Conservation (phyloP, 2,888 invertebrate genomes). For the Dicyrtoma fusca region DNA sequence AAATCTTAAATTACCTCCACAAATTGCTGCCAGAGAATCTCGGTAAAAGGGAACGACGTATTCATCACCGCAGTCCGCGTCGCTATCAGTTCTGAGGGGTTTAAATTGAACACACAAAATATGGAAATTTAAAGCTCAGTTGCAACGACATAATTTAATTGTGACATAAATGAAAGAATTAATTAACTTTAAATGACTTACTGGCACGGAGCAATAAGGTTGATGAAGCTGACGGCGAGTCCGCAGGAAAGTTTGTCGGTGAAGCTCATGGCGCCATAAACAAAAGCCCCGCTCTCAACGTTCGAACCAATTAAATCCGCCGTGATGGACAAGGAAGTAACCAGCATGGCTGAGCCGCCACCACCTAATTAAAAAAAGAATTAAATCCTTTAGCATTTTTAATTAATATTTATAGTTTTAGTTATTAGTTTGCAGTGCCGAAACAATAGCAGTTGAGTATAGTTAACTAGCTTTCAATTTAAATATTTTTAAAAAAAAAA, state of each 20-base stretch:
- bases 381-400: background rate
- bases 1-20: conserved; percentile 30
- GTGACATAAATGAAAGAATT: background rate
- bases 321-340: conserved; percentile 85
- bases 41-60: conserved; percentile 26
- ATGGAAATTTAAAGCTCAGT: background rate
- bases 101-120: background rate
- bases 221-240: conserved; percentile 68
- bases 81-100: background rate
- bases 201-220: conserved; percentile 50
- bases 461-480: too few species aligned
- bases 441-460: too few species aligned
- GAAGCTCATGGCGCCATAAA: conserved; percentile 92
- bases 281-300: conserved; percentile 83
- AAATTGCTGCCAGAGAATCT: conserved; percentile 10
- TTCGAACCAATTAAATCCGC: conserved; percentile 86
- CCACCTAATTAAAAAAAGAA: conserved; percentile 63
- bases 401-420: background rate
- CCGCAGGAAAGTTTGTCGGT: conserved; percentile 91
- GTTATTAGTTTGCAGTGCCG: too few species aligned
- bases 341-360: conserved; percentile 82
- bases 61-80: conserved; percentile 1
- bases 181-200: conserved; percentile 36
- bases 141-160: background rate
- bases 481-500: too few species aligned